These are phyloP conservation scores for Seira musarum DNA, from an alignment of 2,888 invertebrate genomes.

Conservation along the genomic window DNA sequence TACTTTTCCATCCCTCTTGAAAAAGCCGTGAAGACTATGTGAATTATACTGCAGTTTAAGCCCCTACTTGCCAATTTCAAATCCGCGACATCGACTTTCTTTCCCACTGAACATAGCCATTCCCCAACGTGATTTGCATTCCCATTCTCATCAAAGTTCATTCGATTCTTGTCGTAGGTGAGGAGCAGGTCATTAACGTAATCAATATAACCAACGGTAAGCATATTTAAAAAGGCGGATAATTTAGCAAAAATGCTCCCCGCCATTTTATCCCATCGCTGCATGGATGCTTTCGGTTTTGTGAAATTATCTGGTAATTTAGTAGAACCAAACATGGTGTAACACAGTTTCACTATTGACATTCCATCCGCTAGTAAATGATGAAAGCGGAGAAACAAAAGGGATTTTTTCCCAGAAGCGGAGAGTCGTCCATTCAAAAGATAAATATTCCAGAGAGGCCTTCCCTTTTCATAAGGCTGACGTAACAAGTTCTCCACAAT, in stretches of 20 bases:
- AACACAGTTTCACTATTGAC: slow-evolving; percentile 38
- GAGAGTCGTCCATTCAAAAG: slow-evolving; percentile 17
- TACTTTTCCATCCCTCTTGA: slow-evolving; percentile 23
- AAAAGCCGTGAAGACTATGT: slow-evolving; percentile 22
- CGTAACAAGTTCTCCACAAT: slow-evolving; percentile 19
- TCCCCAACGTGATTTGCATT: slow-evolving; percentile 21
- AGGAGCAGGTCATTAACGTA: slow-evolving; percentile 17
- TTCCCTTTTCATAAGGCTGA: neutral
- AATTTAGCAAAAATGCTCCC: slow-evolving; percentile 9
- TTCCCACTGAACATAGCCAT: slow-evolving; percentile 33
- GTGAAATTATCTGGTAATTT: slow-evolving; percentile 5
- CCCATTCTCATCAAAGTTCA: slow-evolving; percentile 14
- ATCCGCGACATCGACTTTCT: slow-evolving; percentile 3
- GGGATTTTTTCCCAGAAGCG: no score
- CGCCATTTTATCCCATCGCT: neutral
- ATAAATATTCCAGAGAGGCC: slow-evolving; percentile 33
- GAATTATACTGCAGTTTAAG: slow-evolving; percentile 24
- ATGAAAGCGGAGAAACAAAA: slow-evolving; percentile 22
- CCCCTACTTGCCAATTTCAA: slow-evolving; percentile 17
- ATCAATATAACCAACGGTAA: slow-evolving; percentile 21
- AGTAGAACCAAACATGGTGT: slow-evolving; percentile 12
- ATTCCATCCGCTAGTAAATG: slow-evolving; percentile 40
- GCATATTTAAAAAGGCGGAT: neutral
- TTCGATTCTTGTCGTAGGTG: neutral
- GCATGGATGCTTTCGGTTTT: slow-evolving; percentile 1